These are phyloP conservation scores for Rhagoletis pomonella DNA, from an alignment of 1,140 invertebrate genomes.

Conservation along the genomic window DNA sequence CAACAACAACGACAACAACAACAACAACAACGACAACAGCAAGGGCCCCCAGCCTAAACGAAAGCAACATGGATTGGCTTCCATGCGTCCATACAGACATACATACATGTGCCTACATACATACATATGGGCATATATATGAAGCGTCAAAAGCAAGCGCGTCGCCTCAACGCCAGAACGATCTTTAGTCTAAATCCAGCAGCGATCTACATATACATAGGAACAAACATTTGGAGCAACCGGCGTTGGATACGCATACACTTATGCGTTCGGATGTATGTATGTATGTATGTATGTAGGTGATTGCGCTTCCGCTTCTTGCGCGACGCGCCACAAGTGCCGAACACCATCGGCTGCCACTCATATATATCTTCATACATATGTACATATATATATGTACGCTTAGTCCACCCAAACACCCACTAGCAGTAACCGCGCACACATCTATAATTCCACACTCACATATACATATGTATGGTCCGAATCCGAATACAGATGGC, in stretches of 20 bases:
- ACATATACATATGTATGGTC: neutral
- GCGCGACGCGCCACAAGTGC: neutral
- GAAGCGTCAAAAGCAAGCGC: neutral
- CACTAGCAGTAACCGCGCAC: neutral
- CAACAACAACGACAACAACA: slow-evolving; percentile 23
- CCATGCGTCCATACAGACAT: neutral
- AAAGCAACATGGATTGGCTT: slow-evolving; percentile 34
- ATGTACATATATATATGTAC: neutral
- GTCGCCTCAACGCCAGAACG: neutral
- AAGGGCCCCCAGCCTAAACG: neutral
- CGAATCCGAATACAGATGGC: neutral
- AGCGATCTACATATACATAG: neutral
- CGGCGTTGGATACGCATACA: neutral
- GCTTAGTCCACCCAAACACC: slow-evolving; percentile 36
- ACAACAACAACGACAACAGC: slow-evolving; percentile 2
- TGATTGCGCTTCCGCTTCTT: slow-evolving; percentile 29
- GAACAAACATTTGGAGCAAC: slow-evolving; percentile 12
- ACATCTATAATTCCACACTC: neutral
- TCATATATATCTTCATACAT: neutral
- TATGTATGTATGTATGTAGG: neutral
- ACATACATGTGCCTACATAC: too few species aligned
- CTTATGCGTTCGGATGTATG: neutral
- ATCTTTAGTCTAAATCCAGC: slow-evolving; percentile 20
- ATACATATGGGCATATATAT: too few species aligned
- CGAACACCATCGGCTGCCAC: slow-evolving; percentile 17